Evolutionary conservation across 2,888 invertebrate species (phyloP).

Genomic region (Aromia moschata): DNA sequence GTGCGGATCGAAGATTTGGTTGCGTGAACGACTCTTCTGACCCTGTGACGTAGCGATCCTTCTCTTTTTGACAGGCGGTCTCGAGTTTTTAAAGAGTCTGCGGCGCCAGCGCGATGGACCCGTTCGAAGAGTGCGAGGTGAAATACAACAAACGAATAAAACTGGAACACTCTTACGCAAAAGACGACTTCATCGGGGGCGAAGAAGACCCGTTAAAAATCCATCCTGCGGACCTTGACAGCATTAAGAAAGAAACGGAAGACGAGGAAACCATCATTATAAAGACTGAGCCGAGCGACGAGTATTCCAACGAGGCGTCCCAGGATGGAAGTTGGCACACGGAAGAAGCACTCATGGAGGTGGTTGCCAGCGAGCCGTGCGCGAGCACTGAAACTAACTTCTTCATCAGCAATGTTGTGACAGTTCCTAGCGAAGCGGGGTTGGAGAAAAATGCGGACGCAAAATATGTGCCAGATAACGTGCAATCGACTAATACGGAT

Average conservation of each 20-base stretch:
- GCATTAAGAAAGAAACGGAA: not conserved
- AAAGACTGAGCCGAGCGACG: not conserved
- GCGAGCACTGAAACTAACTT: not conserved
- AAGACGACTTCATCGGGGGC: not conserved
- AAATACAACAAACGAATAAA: not conserved
- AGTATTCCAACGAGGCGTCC: not conserved
- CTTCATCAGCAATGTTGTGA: not conserved
- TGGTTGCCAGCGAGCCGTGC: not conserved
- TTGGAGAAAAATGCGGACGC: no score
- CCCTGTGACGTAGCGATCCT: no score
- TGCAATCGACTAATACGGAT: not conserved
- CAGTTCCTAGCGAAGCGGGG: not conserved
- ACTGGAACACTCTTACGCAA: not conserved
- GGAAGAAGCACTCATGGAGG: not conserved
- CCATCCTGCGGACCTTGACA: not conserved
- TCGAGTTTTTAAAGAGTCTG: no score
- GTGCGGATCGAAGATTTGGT: no score
- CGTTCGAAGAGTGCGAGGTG: not conserved
- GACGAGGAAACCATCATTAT: not conserved
- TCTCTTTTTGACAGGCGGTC: no score
- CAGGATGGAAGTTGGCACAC: not conserved
- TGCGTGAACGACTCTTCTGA: no score
- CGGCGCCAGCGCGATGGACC: not conserved
- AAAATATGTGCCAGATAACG: no score
- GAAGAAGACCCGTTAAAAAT: not conserved